Evolutionary conservation across 2,888 invertebrate species (phyloP), one percentile per base, ranked within the genome.

Genomic region (Allacma fusca): DNA sequence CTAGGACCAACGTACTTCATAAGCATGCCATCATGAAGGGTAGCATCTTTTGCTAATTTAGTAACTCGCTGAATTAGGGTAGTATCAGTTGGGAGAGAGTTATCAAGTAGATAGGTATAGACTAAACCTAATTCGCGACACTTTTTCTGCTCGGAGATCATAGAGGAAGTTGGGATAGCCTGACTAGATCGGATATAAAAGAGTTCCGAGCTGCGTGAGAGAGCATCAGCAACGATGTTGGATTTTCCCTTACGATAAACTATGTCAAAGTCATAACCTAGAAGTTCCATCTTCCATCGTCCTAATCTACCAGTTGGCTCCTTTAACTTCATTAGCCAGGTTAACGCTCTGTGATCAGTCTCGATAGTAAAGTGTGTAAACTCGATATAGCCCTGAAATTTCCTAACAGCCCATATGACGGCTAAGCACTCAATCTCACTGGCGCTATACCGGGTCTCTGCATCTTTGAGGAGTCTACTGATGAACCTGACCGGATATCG

Each of bases 311-410:
- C 87, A 19, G 85, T 84, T 0, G 86, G 86, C 7, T 87, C 85
- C 78, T 87, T 87, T 4, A 87, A 57, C 0, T 84, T 82, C 79
- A 87, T 80, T 4, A 89, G 80, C 87, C 88, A 89, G 85, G 87
- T 86, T 50, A 89, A 83, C 0, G 88, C 87, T 77, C 87, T 86
- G 75, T 88, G 88, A 77, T 89, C 88, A 0, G 87, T 88, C 5
- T 85, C 79, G 0, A 88, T 82, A 0, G 80, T 80, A 24, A 88
- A 86, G 0, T 81, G 70, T 2, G 84, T 44, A 0, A 86, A 86
- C 71, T 87, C 86, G 0, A 88, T 80, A 78, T 87, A 89, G 0
- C 85, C 86, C 24, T 86, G 77, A 78, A 87, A 88, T 77, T 87
- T 87, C 19, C 85, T 75, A 0, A 87, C 80, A 1, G 86, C 86